phyloP scores from a whole-genome alignment of 92 coral and sea anemone genomes.

The Epizoanthus illoricatus region DNA sequence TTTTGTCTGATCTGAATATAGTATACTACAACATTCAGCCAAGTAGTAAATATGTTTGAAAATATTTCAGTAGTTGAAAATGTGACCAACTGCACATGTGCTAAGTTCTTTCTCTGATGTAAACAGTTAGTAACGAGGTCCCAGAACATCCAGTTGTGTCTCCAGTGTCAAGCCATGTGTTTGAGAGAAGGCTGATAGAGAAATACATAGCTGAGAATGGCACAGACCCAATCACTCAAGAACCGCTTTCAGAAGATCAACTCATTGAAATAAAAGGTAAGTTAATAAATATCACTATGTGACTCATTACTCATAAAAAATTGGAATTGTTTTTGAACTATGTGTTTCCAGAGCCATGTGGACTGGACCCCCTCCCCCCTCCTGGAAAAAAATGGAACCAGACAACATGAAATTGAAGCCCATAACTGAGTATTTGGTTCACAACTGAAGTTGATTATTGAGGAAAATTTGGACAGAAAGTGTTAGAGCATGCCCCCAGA shows the following conservation, averaged over 20 bases:
- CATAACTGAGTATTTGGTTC: no score
- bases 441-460: no score
- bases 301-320: neutral
- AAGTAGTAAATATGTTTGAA: neutral
- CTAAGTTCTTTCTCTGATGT: conserved; percentile 5
- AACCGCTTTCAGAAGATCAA: conserved; percentile 91
- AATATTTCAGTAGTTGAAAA: neutral
- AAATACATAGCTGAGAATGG: conserved; percentile 99
- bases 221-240: conserved; percentile 93
- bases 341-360: no score
- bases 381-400: no score
- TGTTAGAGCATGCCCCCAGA: no score
- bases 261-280: conserved; percentile 90
- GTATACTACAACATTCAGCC: no score
- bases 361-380: no score
- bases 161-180: conserved; percentile 86
- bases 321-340: no score
- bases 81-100: neutral
- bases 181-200: conserved; percentile 93
- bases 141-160: conserved; percentile 98
- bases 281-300: neutral
- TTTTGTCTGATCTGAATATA: no score
- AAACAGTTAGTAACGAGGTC: conserved; percentile 88
- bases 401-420: no score
- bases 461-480: no score